Evolutionary conservation across 1,140 invertebrate genomes (phyloP), one percentile per base, ranked within the genome.

Genomic region (Lerema accius): DNA sequence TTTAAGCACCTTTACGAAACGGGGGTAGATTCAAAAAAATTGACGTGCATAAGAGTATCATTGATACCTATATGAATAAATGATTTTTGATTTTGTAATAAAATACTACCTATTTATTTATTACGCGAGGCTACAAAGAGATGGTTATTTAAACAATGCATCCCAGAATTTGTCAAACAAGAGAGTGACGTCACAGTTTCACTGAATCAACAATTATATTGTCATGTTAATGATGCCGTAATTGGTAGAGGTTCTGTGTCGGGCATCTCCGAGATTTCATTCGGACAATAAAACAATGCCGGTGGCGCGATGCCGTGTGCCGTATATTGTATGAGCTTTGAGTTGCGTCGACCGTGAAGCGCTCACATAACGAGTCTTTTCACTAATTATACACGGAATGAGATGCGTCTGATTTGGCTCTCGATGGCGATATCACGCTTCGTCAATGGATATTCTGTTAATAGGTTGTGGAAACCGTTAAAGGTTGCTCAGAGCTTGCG

Each of bases 311-410:
- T 56, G 40, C 9, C 11, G 13, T 45, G 32, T 14, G 16, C 45
- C 23, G 28, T 58, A 45, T 3, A 16, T 4, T 32, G 28, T 23
- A 2, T 23, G n/a, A n/a, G 19, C 50, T 23, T 53, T 23, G 50
- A 14, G 19, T 42, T 55, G 51, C 51, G 51, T 40, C 51, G 26
- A 40, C 39, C 39, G 53, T 56, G 13, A 17, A 32, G 49, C 16
- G 53, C 40, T 45, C 53, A 26, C 40, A 15, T 56, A 58, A 58
- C 32, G 53, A 58, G 23, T 7, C 19, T 58, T 28, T 45, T 35
- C 28, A 51, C 53, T 58, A 58, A 58, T 58, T 58, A 58, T 35
- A 45, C 10, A 32, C 15, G 43, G 43, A 45, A 56, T 56, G 53
- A 56, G 53, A 32, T 23, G 13, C 40, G 53, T 15, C n/a, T 40